Conservation (phyloP, 2,888 invertebrate species). For the Ischnus inquisitorius region DNA sequence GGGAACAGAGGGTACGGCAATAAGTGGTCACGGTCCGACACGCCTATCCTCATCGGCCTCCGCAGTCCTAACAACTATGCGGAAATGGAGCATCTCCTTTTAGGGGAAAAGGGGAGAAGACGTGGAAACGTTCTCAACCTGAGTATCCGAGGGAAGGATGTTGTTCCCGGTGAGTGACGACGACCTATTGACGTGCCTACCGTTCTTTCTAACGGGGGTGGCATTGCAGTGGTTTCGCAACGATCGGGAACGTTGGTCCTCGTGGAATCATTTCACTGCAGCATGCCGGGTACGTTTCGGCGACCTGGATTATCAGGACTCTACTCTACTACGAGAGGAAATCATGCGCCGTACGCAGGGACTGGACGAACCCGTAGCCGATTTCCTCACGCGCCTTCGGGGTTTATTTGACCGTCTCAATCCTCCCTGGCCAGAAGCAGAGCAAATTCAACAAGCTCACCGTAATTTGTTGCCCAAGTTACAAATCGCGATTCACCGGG, state of each 20-base stretch:
- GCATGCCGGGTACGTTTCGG: conserved; percentile 26
- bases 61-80: neutral
- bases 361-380: conserved; percentile 1
- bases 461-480: conserved; percentile 28
- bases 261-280: neutral
- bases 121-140: conserved; percentile 24
- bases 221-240: conserved; percentile 39
- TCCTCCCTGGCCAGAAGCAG: conserved; percentile 10
- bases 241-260: neutral
- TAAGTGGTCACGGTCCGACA: too few species aligned
- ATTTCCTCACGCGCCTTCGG: conserved; percentile 17
- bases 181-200: conserved; percentile 21
- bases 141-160: conserved; percentile 6
- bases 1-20: too few species aligned
- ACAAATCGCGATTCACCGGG: conserved; percentile 23
- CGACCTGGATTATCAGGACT: conserved; percentile 34
- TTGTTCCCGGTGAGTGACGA: neutral
- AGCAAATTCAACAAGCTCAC: conserved; percentile 32
- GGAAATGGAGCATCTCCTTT: conserved; percentile 37
- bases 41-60: neutral
- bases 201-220: conserved; percentile 43
- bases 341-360: conserved; percentile 39
- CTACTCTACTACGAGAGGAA: conserved; percentile 22
- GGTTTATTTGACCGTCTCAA: conserved; percentile 2
- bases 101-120: conserved; percentile 15